These are phyloP conservation scores for Agrypnia vestita DNA, from an alignment of 1,140 invertebrate genomes.

Conservation along the genomic window DNA sequence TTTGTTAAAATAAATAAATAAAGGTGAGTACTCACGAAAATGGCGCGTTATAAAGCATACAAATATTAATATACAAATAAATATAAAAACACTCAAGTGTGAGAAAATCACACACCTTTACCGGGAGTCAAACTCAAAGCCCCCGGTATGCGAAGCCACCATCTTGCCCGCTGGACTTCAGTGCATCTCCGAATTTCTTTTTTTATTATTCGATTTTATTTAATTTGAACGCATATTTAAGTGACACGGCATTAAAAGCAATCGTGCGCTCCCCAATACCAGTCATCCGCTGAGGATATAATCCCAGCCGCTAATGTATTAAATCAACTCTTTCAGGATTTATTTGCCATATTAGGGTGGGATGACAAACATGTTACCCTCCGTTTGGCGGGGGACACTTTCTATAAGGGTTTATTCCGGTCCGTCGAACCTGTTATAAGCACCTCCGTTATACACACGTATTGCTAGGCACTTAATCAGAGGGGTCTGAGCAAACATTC, in stretches of 20 bases:
- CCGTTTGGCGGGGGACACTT: constrained; percentile 39
- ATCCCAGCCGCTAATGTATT: constrained; percentile 50
- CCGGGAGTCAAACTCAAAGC: too few species aligned
- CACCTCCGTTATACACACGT: not conserved
- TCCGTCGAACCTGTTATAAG: constrained; percentile 45
- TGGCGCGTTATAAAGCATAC: too few species aligned
- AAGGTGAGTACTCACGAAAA: too few species aligned
- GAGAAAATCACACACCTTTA: too few species aligned
- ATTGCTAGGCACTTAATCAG: not conserved
- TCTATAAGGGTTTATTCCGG: constrained; percentile 48
- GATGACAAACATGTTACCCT: constrained; percentile 51
- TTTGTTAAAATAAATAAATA: too few species aligned
- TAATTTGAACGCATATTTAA: constrained; percentile 29
- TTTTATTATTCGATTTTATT: too few species aligned
- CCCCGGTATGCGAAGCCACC: too few species aligned
- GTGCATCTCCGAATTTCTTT: too few species aligned
- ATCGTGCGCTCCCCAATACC: constrained; percentile 27
- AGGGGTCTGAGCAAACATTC: too few species aligned
- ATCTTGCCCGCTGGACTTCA: too few species aligned
- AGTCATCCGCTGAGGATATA: constrained; percentile 30
- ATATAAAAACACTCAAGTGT: too few species aligned
- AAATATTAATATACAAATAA: too few species aligned
- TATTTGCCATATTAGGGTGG: constrained; percentile 54
- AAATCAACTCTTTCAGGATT: constrained; percentile 56
- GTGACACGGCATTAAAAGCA: constrained; percentile 42